Percentiles rank a stretch among this genome's conserved stretches.
phyloP scores from a whole-genome alignment of 2,113 vertebrate species.

The Ameiurus melas region DNA sequence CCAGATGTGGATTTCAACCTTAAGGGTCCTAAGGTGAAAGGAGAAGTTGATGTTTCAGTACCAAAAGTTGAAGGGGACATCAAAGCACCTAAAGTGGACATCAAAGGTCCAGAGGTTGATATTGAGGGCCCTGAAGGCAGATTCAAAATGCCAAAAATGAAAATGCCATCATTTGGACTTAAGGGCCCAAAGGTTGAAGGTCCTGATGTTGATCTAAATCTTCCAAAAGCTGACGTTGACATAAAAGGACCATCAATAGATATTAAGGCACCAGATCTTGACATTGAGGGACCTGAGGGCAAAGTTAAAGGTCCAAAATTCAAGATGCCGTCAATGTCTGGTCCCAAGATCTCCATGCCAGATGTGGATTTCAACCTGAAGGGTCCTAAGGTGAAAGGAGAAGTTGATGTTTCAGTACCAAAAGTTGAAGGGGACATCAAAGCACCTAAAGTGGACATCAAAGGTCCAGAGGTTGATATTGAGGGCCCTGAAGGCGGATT shows the following conservation, averaged over 20 bases:
- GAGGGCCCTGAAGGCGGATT: background rate
- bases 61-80: too few relatives aligned
- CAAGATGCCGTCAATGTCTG: constrained; percentile 41
- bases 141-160: too few relatives aligned
- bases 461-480: background rate
- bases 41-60: too few relatives aligned
- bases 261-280: constrained; percentile 47
- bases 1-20: too few relatives aligned
- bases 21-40: too few relatives aligned
- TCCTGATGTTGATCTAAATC: background rate
- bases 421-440: background rate
- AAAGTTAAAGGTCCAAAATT: constrained; percentile 64
- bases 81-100: too few relatives aligned
- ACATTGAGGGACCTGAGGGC: constrained; percentile 59
- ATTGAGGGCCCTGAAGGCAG: too few relatives aligned
- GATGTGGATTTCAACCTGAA: constrained; percentile 6
- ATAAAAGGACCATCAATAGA: background rate
- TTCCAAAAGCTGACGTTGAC: background rate
- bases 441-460: background rate
- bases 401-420: background rate
- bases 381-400: background rate
- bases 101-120: too few relatives aligned
- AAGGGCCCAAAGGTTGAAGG: background rate
- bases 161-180: background rate
- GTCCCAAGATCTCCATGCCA: constrained; percentile 9